Evolutionary conservation across 2,888 invertebrate species (phyloP).

Genomic region (Allophyes oxyacanthae): DNA sequence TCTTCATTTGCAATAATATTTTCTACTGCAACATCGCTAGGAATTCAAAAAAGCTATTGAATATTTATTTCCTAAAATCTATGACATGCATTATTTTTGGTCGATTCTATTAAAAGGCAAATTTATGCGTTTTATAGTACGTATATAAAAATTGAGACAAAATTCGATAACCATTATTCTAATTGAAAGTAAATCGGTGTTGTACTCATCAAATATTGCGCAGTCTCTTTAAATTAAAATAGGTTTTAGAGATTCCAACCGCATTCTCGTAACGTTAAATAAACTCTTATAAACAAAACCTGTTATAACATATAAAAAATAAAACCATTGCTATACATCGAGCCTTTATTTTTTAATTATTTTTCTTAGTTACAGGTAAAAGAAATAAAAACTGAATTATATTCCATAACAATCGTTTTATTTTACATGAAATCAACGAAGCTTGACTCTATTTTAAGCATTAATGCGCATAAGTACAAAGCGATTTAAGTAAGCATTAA

Average conservation of each 20-base stretch:
- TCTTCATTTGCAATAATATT: constrained; percentile 1
- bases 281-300: not conserved
- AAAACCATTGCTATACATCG: constrained; percentile 46
- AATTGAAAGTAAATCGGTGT: no score
- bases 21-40: constrained; percentile 32
- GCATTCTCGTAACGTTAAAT: not conserved
- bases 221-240: not conserved
- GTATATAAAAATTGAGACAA: not conserved
- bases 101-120: constrained; percentile 12
- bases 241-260: constrained; percentile 12
- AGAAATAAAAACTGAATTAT: constrained; percentile 35
- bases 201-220: no score
- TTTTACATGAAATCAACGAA: constrained; percentile 36
- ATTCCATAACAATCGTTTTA: constrained; percentile 52
- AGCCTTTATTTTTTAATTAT: not conserved
- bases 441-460: constrained; percentile 49
- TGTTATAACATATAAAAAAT: constrained; percentile 6
- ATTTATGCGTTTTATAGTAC: not conserved
- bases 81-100: constrained; percentile 29
- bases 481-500: constrained; percentile 51
- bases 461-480: constrained; percentile 55
- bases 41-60: constrained; percentile 21
- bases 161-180: no score
- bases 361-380: not conserved
- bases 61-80: constrained; percentile 9